Percentiles rank a stretch among this genome's conserved stretches.
phyloP scores from a whole-genome alignment of 2,113 vertebrate genomes.

The Colistium nudipinnis region DNA sequence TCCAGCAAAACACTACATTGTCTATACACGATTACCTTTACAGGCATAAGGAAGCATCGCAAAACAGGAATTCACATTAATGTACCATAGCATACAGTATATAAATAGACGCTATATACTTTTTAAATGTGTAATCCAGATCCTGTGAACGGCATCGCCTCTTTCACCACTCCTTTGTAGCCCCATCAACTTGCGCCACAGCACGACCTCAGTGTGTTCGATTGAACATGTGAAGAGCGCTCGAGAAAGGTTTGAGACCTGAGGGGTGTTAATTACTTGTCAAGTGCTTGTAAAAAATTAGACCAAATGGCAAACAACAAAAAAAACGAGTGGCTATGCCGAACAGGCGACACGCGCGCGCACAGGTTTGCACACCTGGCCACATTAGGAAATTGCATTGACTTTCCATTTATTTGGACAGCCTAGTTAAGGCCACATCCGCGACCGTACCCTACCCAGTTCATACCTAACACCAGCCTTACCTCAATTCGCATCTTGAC shows the following conservation, averaged over 20 bases:
- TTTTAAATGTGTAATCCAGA: background rate
- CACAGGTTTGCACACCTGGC: no score
- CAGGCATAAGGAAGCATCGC: constrained; percentile 13
- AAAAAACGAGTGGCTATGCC: constrained; percentile 33
- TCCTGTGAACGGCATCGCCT: constrained; percentile 19
- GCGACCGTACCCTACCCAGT: no score
- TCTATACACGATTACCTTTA: constrained; percentile 4
- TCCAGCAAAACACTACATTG: background rate
- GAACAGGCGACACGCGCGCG: constrained; percentile 12
- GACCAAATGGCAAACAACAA: constrained; percentile 47
- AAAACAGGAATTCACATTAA: constrained; percentile 12
- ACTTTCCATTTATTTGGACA: no score
- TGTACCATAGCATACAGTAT: no score
- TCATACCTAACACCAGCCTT: no score
- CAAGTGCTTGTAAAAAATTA: constrained; percentile 74
- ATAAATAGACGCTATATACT: no score
- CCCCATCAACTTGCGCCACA: constrained; percentile 40
- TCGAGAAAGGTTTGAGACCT: constrained; percentile 63
- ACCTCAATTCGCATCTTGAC: no score
- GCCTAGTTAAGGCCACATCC: no score
- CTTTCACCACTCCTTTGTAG: constrained; percentile 23
- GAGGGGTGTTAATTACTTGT: constrained; percentile 76
- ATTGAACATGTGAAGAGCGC: constrained; percentile 64
- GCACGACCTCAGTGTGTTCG: constrained; percentile 45
- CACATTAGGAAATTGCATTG: no score